Conservation (phyloP, 2,888 invertebrate species). For the Papilio gigon region DNA sequence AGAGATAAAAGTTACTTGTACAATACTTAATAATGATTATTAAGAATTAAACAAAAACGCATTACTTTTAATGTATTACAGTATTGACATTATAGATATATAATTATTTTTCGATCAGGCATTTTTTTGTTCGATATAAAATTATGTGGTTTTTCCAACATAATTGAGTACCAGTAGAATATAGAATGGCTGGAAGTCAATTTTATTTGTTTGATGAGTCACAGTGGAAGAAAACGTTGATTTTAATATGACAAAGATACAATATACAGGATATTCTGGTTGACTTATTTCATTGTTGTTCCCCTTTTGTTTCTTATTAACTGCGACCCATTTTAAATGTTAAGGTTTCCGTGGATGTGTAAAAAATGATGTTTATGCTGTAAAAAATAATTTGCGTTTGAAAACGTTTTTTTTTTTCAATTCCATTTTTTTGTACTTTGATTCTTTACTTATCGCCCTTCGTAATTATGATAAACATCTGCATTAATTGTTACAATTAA, state of each 20-base stretch:
- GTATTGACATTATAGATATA: slow-evolving; percentile 15
- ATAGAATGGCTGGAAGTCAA: slow-evolving; percentile 3
- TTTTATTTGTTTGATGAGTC: background rate
- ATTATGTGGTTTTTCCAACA: slow-evolving; percentile 25
- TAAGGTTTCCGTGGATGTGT: no score
- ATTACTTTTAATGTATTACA: background rate
- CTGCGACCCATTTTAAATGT: no score
- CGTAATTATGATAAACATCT: slow-evolving; percentile 2
- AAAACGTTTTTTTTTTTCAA: background rate
- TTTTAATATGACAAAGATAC: background rate
- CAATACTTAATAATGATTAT: background rate
- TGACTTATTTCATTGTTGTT: no score
- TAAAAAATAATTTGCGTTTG: no score
- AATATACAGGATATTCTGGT: background rate
- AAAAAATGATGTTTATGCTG: no score
- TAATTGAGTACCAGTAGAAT: slow-evolving; percentile 17
- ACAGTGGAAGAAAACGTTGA: slow-evolving; percentile 11
- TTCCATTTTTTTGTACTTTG: background rate
- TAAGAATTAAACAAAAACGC: background rate
- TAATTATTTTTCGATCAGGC: slow-evolving; percentile 33
- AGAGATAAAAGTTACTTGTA: no score
- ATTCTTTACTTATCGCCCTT: background rate
- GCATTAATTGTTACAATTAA: slow-evolving; percentile 6
- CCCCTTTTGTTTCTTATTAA: no score
- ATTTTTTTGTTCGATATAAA: slow-evolving; percentile 24